Evolutionary conservation across 2,113 vertebrate species (phyloP), one percentile per base, ranked within the genome.

Genomic region (Ptilonorhynchus violaceus): DNA sequence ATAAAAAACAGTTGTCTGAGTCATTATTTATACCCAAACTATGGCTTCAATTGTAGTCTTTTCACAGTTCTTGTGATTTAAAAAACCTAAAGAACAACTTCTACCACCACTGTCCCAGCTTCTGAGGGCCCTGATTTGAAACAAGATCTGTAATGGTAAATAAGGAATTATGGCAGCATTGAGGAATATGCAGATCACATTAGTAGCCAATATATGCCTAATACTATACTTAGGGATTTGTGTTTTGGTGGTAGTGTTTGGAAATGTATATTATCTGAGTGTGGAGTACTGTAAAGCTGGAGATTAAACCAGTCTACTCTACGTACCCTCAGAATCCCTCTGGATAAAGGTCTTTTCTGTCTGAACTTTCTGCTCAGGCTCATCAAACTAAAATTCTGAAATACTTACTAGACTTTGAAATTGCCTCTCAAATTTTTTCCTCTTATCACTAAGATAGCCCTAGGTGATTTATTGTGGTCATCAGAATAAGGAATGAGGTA

Each of bases 1-100:
- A 98, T 98, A 98, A 96, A 97, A 98, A 98, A 5, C 98, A 98
- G 96, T 98, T 98, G 98, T 97, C 89, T 86, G 63, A 88, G 58
- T 94, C 58, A 94, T 97, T 97, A 95, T 96, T 97, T 98, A 89
- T 97, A 96, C 69, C 55, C 63, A 69, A 93, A 93, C 76, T 81
- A 27, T 63, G 53, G 66, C 88, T 97, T 96, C 86, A 86, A 69
- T 95, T 97, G 75, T 41, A 89, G 25, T 86, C 89, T 91, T 92
- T 82, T 68, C 46, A 42, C 58, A 69, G 60, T 73, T 30, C 63
- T 70, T 94, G 44, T 76, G 28, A 80, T 89, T 76, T 46, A 17
- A 84, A 84, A 89, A 85, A 14, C 1, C 13, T 52, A 8, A 59
- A 74, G 25, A 75, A 52, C 16, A 47, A 18, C 18, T 50, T 55